Conservation (phyloP, 2,113 vertebrate species). For the Cercocebus atys region DNA sequence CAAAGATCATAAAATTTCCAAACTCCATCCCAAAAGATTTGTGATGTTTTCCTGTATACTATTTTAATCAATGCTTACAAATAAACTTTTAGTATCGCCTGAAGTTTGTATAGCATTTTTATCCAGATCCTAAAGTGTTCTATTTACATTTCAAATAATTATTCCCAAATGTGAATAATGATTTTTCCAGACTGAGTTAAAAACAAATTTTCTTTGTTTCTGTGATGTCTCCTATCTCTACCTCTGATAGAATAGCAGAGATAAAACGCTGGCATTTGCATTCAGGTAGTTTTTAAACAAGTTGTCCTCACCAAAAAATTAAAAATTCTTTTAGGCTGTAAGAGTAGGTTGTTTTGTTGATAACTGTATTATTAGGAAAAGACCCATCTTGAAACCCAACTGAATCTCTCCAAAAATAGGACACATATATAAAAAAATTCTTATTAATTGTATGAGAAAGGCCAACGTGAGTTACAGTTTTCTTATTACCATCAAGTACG, state of each 20-base stretch:
- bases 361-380: background rate
- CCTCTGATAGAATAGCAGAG: background rate
- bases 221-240: no score
- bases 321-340: background rate
- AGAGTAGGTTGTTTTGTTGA: background rate
- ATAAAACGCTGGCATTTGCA: background rate
- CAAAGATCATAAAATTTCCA: background rate
- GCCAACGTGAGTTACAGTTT: background rate
- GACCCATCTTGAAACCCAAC: background rate
- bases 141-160: background rate
- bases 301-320: background rate
- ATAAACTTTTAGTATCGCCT: background rate
- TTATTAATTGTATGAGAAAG: background rate
- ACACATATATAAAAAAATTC: background rate
- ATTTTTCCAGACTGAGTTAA: background rate
- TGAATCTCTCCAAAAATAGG: background rate
- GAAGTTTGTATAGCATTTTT: background rate
- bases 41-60: background rate
- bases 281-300: background rate
- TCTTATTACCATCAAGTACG: background rate
- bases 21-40: background rate
- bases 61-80: background rate
- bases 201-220: background rate
- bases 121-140: constrained; percentile 8
- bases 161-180: background rate